Conservation (phyloP, 2,797 vertebrate genomes). For the Hybognathus amarus region DNA sequence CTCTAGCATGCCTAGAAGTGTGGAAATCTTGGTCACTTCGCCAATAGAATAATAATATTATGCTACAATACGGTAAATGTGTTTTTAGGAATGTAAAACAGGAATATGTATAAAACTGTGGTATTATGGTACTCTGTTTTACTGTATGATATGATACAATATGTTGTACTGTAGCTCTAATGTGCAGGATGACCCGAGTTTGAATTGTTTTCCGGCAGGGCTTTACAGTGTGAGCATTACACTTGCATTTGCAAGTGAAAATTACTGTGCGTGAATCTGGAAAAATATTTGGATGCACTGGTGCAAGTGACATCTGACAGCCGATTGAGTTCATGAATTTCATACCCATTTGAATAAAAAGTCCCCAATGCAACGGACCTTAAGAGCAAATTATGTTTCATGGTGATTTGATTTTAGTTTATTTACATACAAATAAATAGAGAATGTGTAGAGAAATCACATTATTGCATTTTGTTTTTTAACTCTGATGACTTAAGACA, state of each 20-base stretch:
- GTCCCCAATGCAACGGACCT: not conserved
- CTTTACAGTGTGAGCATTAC: not conserved
- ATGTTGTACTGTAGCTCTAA: not conserved
- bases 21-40: not conserved
- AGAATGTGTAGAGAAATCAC: not conserved
- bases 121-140: not conserved
- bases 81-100: not conserved
- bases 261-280: constrained; percentile 18
- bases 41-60: too few species aligned
- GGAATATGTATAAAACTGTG: not conserved
- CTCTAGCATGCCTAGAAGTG: not conserved
- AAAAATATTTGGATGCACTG: constrained; percentile 10
- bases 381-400: not conserved
- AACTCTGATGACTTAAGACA: not conserved
- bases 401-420: not conserved
- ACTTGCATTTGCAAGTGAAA: constrained; percentile 30
- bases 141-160: not conserved
- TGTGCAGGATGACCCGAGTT: not conserved
- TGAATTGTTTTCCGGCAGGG: not conserved
- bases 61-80: too few species aligned
- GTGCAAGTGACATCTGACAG: constrained; percentile 35
- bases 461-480: not conserved
- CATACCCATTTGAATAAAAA: constrained; percentile 21
- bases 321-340: constrained; percentile 20
- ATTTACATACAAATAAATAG: not conserved